Percentiles rank a stretch among this genome's conserved stretches.
phyloP scores from a whole-genome alignment of 1,140 invertebrate genomes.

The Megalonaias nervosa region DNA sequence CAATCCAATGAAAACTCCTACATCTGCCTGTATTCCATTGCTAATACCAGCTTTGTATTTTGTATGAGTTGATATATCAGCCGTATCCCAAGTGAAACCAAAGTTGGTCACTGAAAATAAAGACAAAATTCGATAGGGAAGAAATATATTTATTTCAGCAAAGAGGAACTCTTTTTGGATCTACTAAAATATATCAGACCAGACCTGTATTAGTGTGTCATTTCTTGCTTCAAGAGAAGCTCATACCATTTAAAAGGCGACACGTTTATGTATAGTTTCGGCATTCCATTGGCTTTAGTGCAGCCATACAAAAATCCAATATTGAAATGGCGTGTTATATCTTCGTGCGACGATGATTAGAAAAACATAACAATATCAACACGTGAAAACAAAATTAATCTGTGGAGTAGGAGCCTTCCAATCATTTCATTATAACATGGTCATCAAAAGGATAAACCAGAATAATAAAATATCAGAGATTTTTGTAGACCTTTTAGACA shows the following conservation, averaged over 20 bases:
- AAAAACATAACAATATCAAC: no score
- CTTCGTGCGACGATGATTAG: no score
- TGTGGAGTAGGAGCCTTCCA: no score
- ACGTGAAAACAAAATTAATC: no score
- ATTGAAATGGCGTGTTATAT: no score
- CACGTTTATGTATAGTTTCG: background rate
- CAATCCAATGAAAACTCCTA: constrained; percentile 93
- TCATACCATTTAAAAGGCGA: background rate
- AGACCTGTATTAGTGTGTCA: background rate
- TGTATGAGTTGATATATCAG: constrained; percentile 84
- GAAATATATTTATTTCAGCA: background rate
- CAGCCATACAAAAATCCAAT: no score
- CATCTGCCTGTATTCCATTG: constrained; percentile 88
- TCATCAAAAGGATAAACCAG: no score
- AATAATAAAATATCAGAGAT: no score
- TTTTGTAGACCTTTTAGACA: no score
- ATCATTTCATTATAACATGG: no score
- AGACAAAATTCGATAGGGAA: background rate
- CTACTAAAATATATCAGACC: background rate
- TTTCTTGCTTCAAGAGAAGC: background rate
- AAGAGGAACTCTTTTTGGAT: background rate
- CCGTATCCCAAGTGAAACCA: constrained; percentile 95
- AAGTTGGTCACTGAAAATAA: constrained; percentile 85
- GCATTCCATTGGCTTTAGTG: no score
- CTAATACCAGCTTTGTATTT: constrained; percentile 94